Conservation (phyloP, 37 sponge, comb jelly and placozoan genomes). For the Amphimedon queenslandica region DNA sequence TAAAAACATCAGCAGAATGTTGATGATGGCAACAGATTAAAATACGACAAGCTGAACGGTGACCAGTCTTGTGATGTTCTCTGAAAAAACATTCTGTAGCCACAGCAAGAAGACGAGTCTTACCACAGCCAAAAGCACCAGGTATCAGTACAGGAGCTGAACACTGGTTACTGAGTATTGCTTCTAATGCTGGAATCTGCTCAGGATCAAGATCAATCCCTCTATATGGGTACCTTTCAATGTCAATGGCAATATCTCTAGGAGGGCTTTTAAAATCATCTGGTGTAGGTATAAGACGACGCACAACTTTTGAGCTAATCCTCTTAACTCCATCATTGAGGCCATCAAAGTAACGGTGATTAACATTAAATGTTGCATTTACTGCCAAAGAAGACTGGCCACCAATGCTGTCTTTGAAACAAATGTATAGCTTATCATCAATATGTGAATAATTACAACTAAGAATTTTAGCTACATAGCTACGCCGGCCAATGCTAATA, state of each 20-base stretch:
- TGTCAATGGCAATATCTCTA: neutral
- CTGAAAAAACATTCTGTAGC: conserved; percentile 16
- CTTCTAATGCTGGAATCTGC: conserved; percentile 21
- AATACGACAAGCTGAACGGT: conserved; percentile 8
- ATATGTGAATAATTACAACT: neutral
- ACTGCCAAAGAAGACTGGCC: neutral
- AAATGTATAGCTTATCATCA: neutral
- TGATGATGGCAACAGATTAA: conserved; percentile 39
- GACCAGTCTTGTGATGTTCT: neutral
- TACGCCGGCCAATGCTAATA: too few species aligned
- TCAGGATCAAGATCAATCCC: neutral
- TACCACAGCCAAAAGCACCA: conserved; percentile 66
- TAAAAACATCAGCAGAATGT: conserved; percentile 39
- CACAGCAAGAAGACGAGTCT: conserved; percentile 45
- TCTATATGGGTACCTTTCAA: neutral
- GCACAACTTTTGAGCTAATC: neutral
- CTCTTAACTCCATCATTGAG: conserved; percentile 16
- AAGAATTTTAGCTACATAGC: neutral
- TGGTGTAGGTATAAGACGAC: neutral
- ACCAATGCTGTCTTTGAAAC: neutral
- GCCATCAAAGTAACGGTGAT: conserved; percentile 46
- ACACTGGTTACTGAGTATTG: conserved; percentile 13
- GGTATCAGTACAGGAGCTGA: conserved; percentile 35
- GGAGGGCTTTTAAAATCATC: neutral
- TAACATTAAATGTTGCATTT: conserved; percentile 38